Conservation (phyloP, 2,797 vertebrate species). For the Arremon brunneinucha region DNA sequence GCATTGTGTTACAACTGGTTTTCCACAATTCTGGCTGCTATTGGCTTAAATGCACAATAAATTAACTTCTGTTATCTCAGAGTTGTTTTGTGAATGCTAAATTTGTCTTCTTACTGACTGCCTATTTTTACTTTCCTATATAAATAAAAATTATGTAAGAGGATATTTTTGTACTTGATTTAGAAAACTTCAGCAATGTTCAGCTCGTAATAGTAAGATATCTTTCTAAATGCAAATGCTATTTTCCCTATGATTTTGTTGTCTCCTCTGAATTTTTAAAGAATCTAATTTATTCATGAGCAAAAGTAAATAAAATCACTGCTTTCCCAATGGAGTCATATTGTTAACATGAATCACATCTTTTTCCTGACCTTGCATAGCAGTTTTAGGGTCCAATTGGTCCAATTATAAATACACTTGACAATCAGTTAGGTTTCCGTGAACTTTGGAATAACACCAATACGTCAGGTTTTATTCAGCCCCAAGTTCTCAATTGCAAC, state of each 20-base stretch:
- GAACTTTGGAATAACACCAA: background rate
- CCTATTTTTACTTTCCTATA: background rate
- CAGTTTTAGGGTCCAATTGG: background rate
- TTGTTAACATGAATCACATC: conserved; percentile 43
- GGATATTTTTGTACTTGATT: conserved; percentile 59
- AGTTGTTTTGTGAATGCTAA: background rate
- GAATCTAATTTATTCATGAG: conserved; percentile 68
- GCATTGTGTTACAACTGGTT: background rate
- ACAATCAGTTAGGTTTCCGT: conserved; percentile 15
- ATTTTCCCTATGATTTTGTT: conserved; percentile 44
- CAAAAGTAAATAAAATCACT: conserved; percentile 57
- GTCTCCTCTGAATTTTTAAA: conserved; percentile 58
- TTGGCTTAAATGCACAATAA: background rate
- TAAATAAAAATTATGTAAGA: conserved; percentile 26
- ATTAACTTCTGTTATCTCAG: background rate
- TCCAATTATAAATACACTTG: background rate
- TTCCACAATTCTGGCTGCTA: background rate
- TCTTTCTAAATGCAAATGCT: conserved; percentile 52
- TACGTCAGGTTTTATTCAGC: background rate
- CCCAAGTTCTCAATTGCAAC: background rate
- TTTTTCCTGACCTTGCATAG: conserved; percentile 39
- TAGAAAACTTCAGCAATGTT: conserved; percentile 56
- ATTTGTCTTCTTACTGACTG: background rate
- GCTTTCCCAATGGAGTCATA: conserved; percentile 2
- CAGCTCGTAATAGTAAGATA: conserved; percentile 7